These are phyloP conservation scores for Eleginops maclovinus DNA, from an alignment of 2,113 vertebrate genomes.

Conservation along the genomic window DNA sequence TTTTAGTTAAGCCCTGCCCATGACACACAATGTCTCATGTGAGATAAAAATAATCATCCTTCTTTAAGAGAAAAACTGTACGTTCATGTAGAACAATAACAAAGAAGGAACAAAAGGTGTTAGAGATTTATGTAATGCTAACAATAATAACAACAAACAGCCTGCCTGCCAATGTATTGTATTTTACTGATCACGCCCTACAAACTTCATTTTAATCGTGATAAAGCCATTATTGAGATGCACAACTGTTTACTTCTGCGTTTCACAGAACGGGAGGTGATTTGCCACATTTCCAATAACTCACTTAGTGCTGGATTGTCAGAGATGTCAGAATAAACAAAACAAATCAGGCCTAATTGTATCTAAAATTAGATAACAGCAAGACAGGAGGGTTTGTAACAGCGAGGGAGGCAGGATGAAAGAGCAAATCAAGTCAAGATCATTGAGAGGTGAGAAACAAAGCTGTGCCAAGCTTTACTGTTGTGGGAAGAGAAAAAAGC, in stretches of 20 bases:
- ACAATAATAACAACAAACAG: slow-evolving; percentile 13
- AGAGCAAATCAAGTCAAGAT: slow-evolving; percentile 67
- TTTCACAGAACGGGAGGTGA: slow-evolving; percentile 28
- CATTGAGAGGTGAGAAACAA: slow-evolving; percentile 70
- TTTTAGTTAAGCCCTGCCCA: not conserved
- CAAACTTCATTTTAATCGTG: slow-evolving; percentile 30
- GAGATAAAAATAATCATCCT: too few species aligned
- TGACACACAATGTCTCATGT: not conserved
- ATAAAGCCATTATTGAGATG: slow-evolving; percentile 15
- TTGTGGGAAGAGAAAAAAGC: slow-evolving; percentile 46
- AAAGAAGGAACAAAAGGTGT: not conserved
- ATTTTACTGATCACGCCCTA: slow-evolving; percentile 42
- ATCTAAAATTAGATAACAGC: slow-evolving; percentile 72
- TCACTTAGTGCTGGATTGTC: slow-evolving; percentile 47
- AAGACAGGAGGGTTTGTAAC: slow-evolving; percentile 62
- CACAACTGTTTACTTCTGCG: slow-evolving; percentile 21
- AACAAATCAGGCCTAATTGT: slow-evolving; percentile 76
- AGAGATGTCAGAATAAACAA: slow-evolving; percentile 60
- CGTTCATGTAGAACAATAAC: not conserved
- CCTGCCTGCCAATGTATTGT: not conserved
- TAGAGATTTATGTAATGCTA: not conserved
- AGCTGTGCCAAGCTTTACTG: slow-evolving; percentile 60
- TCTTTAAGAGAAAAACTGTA: not conserved
- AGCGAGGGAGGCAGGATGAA: slow-evolving; percentile 58
- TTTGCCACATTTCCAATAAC: slow-evolving; percentile 58